Conservation (phyloP, 2,888 invertebrate species). For the Bombylius discolor region DNA sequence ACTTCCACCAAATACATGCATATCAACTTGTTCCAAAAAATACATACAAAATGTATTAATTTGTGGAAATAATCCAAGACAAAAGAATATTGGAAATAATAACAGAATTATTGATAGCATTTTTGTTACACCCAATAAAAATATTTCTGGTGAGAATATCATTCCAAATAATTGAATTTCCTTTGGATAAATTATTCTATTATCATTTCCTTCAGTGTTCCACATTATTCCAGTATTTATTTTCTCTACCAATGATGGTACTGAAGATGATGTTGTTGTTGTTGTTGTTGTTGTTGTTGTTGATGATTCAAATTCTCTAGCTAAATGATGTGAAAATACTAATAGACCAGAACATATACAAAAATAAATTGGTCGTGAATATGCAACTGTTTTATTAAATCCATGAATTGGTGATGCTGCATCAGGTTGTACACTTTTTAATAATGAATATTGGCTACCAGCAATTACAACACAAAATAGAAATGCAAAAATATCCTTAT, state of each 20-base stretch:
- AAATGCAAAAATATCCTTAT: slow-evolving; percentile 84
- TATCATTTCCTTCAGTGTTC: not conserved
- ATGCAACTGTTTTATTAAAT: slow-evolving; percentile 87
- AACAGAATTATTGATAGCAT: slow-evolving; percentile 67
- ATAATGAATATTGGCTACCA: slow-evolving; percentile 89
- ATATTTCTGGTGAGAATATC: slow-evolving; percentile 41
- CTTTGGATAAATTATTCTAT: not conserved
- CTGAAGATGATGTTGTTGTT: too few species aligned
- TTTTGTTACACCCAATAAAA: slow-evolving; percentile 56
- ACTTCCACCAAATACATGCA: slow-evolving; percentile 80
- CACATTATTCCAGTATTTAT: not conserved
- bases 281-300: not conserved
- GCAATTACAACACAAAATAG: slow-evolving; percentile 97
- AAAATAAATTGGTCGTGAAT: slow-evolving; percentile 88
- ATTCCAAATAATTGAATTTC: slow-evolving; percentile 25
- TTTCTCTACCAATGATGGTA: not conserved
- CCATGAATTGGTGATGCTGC: slow-evolving; percentile 98
- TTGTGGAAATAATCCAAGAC: slow-evolving; percentile 90
- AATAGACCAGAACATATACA: slow-evolving; percentile 57
- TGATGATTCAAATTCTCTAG: slow-evolving; percentile 17
- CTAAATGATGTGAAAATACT: slow-evolving; percentile 37
- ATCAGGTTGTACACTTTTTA: slow-evolving; percentile 98
- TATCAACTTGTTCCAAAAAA: slow-evolving; percentile 87
- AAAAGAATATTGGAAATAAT: slow-evolving; percentile 87
- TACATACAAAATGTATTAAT: slow-evolving; percentile 96